A percentile compares a stretch with the other conserved stretches of the same genome.
Conservation (phyloP, 2,113 vertebrate genomes). For the western clawed frog (Xenopus tropicalis) region UCB_Xtro_10.0 CM004446.2:141321501-141322000, state of each 20-base stretch:
- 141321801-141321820: conserved; percentile 60
- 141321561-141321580: conserved; percentile 17
- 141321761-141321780: conserved; percentile 59
- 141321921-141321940: background rate
- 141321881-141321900: background rate
- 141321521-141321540: background rate
- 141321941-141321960: too few relatives aligned
- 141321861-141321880: conserved; percentile 2
- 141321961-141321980: too few relatives aligned
- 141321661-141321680: conserved; percentile 53
- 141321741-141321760: conserved; percentile 51
- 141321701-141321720: conserved; percentile 60
- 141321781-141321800: conserved; percentile 68
- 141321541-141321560: background rate
- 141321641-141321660: conserved; percentile 62
- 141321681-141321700: conserved; percentile 65
- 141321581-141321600: conserved; percentile 54
- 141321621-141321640: conserved; percentile 60
- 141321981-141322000: too few relatives aligned
- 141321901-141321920: background rate
- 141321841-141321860: conserved; percentile 41
- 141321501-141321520: conserved; percentile 11
- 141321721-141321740: conserved; percentile 56
- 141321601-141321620: conserved; percentile 54
- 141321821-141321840: conserved; percentile 58